These are phyloP conservation scores for Danionella cerebrum DNA, from an alignment of 2,113 vertebrate species.

Conservation along the genomic window DNA sequence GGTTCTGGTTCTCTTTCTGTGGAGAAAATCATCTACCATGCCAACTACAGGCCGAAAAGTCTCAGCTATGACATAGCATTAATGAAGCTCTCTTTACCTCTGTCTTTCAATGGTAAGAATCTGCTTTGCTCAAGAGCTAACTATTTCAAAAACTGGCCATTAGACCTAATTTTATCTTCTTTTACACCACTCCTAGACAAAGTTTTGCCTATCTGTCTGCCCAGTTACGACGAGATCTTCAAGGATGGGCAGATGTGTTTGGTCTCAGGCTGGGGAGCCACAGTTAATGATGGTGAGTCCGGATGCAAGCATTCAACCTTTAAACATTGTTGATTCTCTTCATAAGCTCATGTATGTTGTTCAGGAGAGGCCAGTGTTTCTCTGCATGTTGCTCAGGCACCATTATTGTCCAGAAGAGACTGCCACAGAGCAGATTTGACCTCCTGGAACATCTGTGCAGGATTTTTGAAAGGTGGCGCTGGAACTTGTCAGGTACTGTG, in stretches of 20 bases:
- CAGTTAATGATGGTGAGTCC: slow-evolving; percentile 32
- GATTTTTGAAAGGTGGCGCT: slow-evolving; percentile 70
- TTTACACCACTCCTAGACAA: slow-evolving; percentile 8
- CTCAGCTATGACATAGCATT: slow-evolving; percentile 40
- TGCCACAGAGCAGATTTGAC: slow-evolving; percentile 71
- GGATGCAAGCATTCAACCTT: background rate
- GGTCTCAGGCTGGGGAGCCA: slow-evolving; percentile 51
- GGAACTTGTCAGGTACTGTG: slow-evolving; percentile 76
- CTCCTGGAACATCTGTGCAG: slow-evolving; percentile 75
- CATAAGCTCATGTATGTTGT: background rate
- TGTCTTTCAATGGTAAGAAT: slow-evolving; percentile 38
- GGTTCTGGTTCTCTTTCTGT: slow-evolving; percentile 31
- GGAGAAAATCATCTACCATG: slow-evolving; percentile 42
- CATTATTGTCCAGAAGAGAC: slow-evolving; percentile 68
- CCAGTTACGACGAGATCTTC: slow-evolving; percentile 38
- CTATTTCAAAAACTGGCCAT: background rate
- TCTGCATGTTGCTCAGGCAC: slow-evolving; percentile 70
- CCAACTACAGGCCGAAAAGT: slow-evolving; percentile 23
- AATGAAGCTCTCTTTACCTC: slow-evolving; percentile 35
- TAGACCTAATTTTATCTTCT: background rate
- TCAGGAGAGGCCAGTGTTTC: slow-evolving; percentile 43
- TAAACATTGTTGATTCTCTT: background rate
- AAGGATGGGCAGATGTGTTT: slow-evolving; percentile 41
- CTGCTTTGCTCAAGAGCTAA: background rate
- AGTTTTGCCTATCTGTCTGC: slow-evolving; percentile 45